These are phyloP conservation scores for Carterocephalus palaemon DNA, from an alignment of 2,888 invertebrate genomes.

Conservation along the genomic window DNA sequence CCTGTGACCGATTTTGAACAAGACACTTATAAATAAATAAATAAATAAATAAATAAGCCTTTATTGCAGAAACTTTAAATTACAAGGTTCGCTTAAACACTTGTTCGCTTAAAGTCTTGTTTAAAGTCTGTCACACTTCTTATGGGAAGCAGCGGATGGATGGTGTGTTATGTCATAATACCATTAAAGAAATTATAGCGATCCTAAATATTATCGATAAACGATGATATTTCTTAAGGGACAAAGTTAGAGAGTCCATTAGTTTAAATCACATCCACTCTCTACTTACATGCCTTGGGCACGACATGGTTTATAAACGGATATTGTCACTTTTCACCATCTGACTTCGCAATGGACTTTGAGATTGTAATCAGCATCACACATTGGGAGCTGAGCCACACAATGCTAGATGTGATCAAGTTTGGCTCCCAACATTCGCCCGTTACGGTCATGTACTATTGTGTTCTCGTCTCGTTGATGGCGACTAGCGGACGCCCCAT, in stretches of 20 bases:
- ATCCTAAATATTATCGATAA: too few relatives aligned
- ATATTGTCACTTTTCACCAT: conserved; percentile 23
- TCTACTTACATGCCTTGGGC: neutral
- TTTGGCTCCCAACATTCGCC: conserved; percentile 20
- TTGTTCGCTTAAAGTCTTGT: too few relatives aligned
- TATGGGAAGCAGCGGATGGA: too few relatives aligned
- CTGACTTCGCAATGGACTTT: conserved; percentile 22
- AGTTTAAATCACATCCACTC: neutral
- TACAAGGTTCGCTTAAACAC: too few relatives aligned
- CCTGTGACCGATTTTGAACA: too few relatives aligned
- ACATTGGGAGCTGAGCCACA: conserved; percentile 14
- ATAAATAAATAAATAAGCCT: too few relatives aligned
- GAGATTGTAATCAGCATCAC: conserved; percentile 18
- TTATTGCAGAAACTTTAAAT: too few relatives aligned
- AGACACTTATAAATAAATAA: too few relatives aligned
- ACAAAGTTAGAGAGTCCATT: neutral
- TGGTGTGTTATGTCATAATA: too few relatives aligned
- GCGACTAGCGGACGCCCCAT: conserved; percentile 27
- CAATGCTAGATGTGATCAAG: conserved; percentile 23
- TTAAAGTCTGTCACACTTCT: too few relatives aligned
- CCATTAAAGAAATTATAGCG: too few relatives aligned
- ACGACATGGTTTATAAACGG: conserved; percentile 27
- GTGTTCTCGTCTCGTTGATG: conserved; percentile 12
- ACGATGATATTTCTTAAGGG: too few relatives aligned
- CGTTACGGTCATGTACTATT: conserved; percentile 26